Evolutionary conservation across 1,140 invertebrate species (phyloP).

Genomic region (Trialeurodes vaporariorum): DNA sequence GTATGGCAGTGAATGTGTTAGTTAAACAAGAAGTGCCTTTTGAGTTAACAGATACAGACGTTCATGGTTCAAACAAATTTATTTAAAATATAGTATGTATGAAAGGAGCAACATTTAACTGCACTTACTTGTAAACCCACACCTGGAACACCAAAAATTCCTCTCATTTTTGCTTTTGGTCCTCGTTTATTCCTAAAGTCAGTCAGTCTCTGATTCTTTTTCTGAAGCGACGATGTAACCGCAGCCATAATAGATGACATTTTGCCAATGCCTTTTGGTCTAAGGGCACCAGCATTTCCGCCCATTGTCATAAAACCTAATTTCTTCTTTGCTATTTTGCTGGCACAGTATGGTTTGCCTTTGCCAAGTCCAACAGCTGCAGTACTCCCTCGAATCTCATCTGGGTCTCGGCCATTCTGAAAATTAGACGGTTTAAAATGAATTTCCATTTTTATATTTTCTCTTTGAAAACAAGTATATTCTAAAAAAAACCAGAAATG

Average conservation of each 20-base stretch:
- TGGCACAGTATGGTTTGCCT: conserved; percentile 61
- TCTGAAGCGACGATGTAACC: conserved; percentile 46
- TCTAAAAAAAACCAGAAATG: too few species aligned
- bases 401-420: conserved; percentile 13
- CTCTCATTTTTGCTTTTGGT: conserved; percentile 71
- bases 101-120: too few species aligned
- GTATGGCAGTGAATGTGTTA: too few species aligned
- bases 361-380: conserved; percentile 48
- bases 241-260: conserved; percentile 38
- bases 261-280: conserved; percentile 38
- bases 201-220: conserved; percentile 44
- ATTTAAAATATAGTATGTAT: too few species aligned
- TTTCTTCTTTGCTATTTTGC: conserved; percentile 66
- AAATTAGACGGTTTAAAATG: background rate
- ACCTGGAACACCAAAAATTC: conserved; percentile 67
- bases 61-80: too few species aligned
- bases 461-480: background rate
- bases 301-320: conserved; percentile 37
- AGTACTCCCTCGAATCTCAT: conserved; percentile 10
- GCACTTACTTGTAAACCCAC: conserved; percentile 49
- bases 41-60: too few species aligned
- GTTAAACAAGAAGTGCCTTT: too few species aligned
- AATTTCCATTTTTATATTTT: background rate
- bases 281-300: conserved; percentile 42
- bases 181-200: conserved; percentile 68